Conservation (phyloP, 2,888 invertebrate species). For the Yponomeuta cagnagella region DNA sequence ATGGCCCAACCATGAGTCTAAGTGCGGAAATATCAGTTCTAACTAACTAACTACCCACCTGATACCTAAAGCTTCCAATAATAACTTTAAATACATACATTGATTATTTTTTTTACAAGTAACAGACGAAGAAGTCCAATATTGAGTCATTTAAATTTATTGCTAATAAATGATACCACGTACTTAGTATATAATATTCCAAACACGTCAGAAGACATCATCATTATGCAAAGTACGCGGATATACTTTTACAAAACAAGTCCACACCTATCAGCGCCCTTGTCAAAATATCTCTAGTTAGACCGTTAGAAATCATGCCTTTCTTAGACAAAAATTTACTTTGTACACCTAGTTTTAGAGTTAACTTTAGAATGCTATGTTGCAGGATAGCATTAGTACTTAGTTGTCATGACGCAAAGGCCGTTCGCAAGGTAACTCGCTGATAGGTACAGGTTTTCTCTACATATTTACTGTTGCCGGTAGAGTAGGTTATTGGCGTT, state of each 20-base stretch:
- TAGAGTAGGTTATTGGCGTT: too few species aligned
- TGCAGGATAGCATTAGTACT: constrained; percentile 11
- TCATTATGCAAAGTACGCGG: not conserved
- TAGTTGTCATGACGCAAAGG: constrained; percentile 38
- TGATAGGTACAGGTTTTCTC: not conserved
- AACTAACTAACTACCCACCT: too few species aligned
- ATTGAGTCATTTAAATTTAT: too few species aligned
- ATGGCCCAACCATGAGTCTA: too few species aligned
- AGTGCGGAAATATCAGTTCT: too few species aligned
- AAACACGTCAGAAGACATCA: not conserved
- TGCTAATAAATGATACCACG: too few species aligned
- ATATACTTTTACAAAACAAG: not conserved
- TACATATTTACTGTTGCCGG: not conserved
- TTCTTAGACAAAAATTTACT: not conserved
- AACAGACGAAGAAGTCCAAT: too few species aligned
- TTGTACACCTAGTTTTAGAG: not conserved
- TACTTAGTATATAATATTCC: too few species aligned
- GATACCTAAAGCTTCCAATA: too few species aligned
- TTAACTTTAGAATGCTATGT: not conserved
- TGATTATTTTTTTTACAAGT: too few species aligned
- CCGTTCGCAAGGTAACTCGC: constrained; percentile 25
- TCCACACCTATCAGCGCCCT: not conserved
- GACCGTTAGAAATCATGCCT: not conserved
- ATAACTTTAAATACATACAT: too few species aligned
- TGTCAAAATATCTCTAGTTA: not conserved